phyloP scores from a whole-genome alignment of 2,888 invertebrate genomes.

The Strigamia transsilvanica region DNA sequence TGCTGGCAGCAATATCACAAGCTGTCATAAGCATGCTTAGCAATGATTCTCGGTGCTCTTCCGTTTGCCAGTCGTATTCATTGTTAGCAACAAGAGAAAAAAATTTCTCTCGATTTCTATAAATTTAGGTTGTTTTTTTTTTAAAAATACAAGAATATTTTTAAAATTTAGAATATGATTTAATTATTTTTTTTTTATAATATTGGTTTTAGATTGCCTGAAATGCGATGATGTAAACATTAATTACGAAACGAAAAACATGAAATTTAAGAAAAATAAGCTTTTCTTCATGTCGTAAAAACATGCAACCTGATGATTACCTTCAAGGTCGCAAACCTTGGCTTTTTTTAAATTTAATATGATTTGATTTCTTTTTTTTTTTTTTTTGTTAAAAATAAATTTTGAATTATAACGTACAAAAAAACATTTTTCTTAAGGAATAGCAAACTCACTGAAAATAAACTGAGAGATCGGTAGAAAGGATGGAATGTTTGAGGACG shows the following conservation, averaged over 20 bases:
- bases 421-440: background rate
- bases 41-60: constrained; percentile 65
- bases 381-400: background rate
- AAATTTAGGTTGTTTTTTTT: constrained; percentile 38
- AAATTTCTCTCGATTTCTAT: constrained; percentile 66
- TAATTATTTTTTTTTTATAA: no score
- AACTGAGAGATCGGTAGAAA: constrained; percentile 68
- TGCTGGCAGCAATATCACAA: constrained; percentile 70
- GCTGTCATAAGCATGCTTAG: constrained; percentile 70
- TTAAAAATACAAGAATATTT: no score
- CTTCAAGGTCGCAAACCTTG: no score
- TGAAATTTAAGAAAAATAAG: constrained; percentile 20
- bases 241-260: background rate
- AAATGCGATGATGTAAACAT: constrained; percentile 52
- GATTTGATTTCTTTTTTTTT: no score
- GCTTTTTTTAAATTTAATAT: no score
- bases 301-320: no score
- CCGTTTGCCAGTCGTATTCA: constrained; percentile 64
- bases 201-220: no score
- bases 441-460: constrained; percentile 67
- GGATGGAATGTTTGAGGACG: constrained; percentile 67
- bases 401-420: background rate
- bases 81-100: constrained; percentile 66
- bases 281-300: no score
- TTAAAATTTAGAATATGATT: background rate